A percentile compares a stretch with the other conserved stretches of the same genome.
Evolutionary conservation across 64 coral and sea anemone species (phyloP).

Genomic region (Orbicella faveolata): DNA sequence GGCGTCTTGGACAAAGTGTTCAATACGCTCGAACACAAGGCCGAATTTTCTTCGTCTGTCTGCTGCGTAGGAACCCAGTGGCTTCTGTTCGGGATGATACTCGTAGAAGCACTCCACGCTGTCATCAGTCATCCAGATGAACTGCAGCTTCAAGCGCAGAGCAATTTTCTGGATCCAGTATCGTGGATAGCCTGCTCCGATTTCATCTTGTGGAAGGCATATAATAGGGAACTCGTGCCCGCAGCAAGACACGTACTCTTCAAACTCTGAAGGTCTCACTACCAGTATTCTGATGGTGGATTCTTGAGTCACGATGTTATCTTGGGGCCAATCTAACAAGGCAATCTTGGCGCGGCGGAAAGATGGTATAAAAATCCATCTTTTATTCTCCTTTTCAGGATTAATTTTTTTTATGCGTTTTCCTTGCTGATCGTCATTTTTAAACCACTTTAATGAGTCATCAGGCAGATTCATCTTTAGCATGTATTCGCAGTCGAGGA

Average conservation of each 20-base stretch:
- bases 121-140: constrained; percentile 60
- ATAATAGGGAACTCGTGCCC: constrained; percentile 16
- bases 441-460: background rate
- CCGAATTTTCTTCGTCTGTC: background rate
- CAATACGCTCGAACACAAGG: background rate
- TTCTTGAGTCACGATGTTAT: background rate
- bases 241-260: constrained; percentile 6
- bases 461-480: background rate
- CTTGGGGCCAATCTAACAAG: constrained; percentile 7
- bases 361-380: constrained; percentile 48
- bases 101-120: constrained; percentile 32
- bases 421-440: background rate
- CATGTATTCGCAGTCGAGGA: constrained; percentile 14
- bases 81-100: background rate
- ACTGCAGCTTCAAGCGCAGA: background rate
- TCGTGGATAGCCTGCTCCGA: background rate
- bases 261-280: constrained; percentile 23
- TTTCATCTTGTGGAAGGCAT: constrained; percentile 21
- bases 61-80: background rate
- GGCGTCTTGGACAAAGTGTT: background rate
- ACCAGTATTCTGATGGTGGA: constrained; percentile 18
- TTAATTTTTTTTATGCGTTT: background rate
- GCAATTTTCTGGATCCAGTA: constrained; percentile 54
- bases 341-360: constrained; percentile 17
- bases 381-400: background rate